A percentile compares a stretch with the other conserved stretches of the same genome.
Evolutionary conservation across 2,888 invertebrate genomes (phyloP).

Genomic region (Schizaphis graminum): DNA sequence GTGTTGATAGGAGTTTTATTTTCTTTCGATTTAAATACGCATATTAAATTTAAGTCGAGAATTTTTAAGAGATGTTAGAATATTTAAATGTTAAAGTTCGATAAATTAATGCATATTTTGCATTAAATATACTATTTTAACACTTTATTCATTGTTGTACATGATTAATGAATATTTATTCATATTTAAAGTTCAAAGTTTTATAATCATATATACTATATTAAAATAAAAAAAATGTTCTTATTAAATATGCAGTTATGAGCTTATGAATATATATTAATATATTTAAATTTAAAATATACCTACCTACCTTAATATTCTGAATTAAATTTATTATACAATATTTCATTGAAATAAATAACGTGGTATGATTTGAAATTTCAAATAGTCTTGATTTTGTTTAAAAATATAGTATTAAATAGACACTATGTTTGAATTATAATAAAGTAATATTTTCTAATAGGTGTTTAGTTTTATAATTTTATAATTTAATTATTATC

Average conservation of each 20-base stretch:
- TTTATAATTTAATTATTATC: not conserved
- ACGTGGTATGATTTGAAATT: not conserved
- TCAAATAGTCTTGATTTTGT: not conserved
- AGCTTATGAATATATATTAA: not conserved
- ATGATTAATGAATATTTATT: not conserved
- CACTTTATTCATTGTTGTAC: slow-evolving; percentile 3
- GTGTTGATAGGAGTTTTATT: not conserved
- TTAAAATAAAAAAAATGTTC: not conserved
- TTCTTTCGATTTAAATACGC: not conserved
- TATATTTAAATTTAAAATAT: not conserved
- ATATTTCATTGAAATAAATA: not conserved
- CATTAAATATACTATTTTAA: not conserved
- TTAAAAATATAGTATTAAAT: not conserved
- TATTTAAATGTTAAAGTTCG: not conserved
- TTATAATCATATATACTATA: not conserved
- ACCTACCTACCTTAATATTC: not conserved
- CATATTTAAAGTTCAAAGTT: not conserved
- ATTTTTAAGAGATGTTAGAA: not conserved
- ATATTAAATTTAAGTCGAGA: not conserved
- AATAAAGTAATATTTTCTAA: not conserved
- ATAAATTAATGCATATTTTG: not conserved
- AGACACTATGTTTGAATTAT: not conserved
- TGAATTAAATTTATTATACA: not conserved
- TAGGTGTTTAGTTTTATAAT: not conserved
- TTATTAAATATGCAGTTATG: not conserved